phyloP scores from a whole-genome alignment of 37 sponge, comb jelly and placozoan species.

The Cliona cf. orientalis region DNA sequence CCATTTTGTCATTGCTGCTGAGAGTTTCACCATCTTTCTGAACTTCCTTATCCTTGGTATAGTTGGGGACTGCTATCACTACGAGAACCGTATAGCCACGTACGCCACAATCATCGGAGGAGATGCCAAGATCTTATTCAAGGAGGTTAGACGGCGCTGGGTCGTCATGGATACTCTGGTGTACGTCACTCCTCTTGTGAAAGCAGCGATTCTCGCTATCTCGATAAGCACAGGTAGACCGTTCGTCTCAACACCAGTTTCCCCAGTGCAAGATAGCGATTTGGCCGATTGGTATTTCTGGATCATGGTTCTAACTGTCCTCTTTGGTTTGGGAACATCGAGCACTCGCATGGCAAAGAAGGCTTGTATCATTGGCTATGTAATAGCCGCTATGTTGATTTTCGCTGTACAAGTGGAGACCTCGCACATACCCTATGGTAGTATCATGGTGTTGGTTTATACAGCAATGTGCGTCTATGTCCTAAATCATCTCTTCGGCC shows the following conservation, averaged over 20 bases:
- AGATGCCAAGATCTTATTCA: background rate
- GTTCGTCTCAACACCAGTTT: background rate
- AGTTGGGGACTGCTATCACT: constrained; percentile 1
- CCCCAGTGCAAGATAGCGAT: background rate
- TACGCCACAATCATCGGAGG: constrained; percentile 17
- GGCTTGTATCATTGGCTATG: background rate
- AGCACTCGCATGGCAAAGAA: background rate
- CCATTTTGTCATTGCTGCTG: background rate
- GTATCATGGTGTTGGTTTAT: background rate
- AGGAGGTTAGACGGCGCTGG: constrained; percentile 10
- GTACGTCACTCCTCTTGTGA: background rate
- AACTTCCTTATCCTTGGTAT: background rate
- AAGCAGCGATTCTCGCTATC: background rate
- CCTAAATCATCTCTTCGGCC: background rate
- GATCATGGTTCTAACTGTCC: background rate
- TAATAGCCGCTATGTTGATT: background rate
- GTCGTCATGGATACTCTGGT: background rate
- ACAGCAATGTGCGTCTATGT: background rate
- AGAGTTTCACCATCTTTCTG: background rate
- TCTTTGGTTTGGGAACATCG: background rate
- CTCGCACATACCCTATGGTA: background rate
- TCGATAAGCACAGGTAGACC: constrained; percentile 20
- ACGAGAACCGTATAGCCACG: constrained; percentile 24
- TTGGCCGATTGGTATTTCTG: constrained; percentile 29
- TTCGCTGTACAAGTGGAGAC: background rate